Evolutionary conservation across 2,797 vertebrate species (phyloP), one percentile per base, ranked within the genome.

Genomic region (Pampus argenteus): DNA sequence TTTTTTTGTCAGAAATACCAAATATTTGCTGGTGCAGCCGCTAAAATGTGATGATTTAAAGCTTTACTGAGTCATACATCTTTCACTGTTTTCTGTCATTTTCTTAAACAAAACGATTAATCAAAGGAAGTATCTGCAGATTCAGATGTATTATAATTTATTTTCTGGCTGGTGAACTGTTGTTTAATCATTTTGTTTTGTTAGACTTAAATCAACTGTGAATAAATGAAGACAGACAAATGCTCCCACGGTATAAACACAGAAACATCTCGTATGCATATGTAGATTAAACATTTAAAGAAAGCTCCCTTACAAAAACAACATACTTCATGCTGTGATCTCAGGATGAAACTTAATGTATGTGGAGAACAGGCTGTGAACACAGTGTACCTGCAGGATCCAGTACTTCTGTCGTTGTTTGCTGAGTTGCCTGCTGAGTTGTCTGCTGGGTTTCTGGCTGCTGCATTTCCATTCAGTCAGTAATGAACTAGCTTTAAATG

Each of bases 381-480:
- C 25, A 9, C 52, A 36, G 28, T 54, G 7, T 86, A 91, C 92
- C 92, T 89, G 59, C 73, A 23, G 89, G 68, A 22, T 91, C 88
- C 78, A 77, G 75, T 3, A 49, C 45, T n/a, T 86, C 85, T 23
- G 86, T 57, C 17, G 70, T 59, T 54, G 83, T 23, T 55, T 71
- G 82, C 61, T 55, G 90, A 58, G 62, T n/a, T 40, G 65, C 67
- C 69, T 71, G 84, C 34, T 81, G 88, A 58, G 62, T n/a, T 40
- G 65, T 69, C 69, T 71, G 84, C 34, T 81, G 88, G 31, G 42
- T 65, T 58, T 91, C 89, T 18, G 86, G 85, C 74, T 90, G 93
- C 87, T 92, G 91, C 93, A 93, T 93, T 57, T 85, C 81, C 34
- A 40, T 44, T 67, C 49, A 38, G 18, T 71, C 38, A 11, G 23